Base-by-base conservation (phyloP, 1,140 invertebrate genomes). In the Panagrolaimus sp. region DNA sequence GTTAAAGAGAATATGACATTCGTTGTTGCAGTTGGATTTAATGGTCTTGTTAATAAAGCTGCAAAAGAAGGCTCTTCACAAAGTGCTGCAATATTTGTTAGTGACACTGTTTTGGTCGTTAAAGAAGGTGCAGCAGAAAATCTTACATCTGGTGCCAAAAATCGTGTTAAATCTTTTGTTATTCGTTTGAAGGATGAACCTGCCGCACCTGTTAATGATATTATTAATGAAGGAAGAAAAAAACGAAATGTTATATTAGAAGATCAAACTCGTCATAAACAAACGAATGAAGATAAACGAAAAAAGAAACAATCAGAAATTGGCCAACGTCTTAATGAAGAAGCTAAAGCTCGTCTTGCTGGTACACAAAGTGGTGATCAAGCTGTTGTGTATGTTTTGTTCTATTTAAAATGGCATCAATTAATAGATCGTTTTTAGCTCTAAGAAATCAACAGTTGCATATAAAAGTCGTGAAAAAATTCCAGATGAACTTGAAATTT, bases 291-390 rank as follows among this genome's bases (percentile, higher is more conserved):
- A 85, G 95, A 98, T 76, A 97, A 97, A 84, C 87, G 96, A 20
- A 93, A 95, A 79, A 89, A 93, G 78, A 93, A 97, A 87, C 96
- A 98, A 83, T 92, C 92, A 76, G 94, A 98, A 86, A 85, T 99
- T 42, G 92, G 91, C 0, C 87, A 90, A 62, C 88, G 89, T 67
- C 84, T 98, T 9, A 98, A 99, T 82, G 91, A 93, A 82, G 90
- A 91, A 64, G 96, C 96, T 0, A 89, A 90, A 74, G 91, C 92
- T 76, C 87, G 96, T 62, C 85, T 98, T 25, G 91, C 92, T 9
- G 91, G 92, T 77, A 90, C 92, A 79, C 90, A 83, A 61, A 81
- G 81, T 88, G 64, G 89, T 88, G 73, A 90, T 88, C 53, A 93
- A 89, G 80, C 92, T 92, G 81, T 89, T 90, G 78, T 92, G 94